phyloP scores from a whole-genome alignment of 53 echinoderm and acorn worm genomes.

The Actinopyga echinites region DNA sequence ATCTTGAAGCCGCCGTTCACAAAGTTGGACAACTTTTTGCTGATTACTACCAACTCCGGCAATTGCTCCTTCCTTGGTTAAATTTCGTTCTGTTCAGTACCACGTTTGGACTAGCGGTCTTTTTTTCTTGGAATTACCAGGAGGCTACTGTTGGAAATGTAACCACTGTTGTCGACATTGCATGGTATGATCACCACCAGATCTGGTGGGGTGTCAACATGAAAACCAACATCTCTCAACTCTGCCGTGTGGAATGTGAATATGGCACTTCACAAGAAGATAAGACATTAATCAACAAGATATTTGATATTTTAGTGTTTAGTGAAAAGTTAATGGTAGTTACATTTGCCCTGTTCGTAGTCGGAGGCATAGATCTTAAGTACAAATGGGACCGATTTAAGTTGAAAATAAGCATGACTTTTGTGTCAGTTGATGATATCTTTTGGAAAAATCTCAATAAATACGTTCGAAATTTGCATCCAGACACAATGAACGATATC shows the following conservation, averaged over 20 bases:
- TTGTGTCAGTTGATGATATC: too few species aligned
- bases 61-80: background rate
- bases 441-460: background rate
- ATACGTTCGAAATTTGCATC: background rate
- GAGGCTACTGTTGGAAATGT: background rate
- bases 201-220: too few species aligned
- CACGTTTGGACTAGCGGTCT: slow-evolving; percentile 1
- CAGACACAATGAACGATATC: background rate
- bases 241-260: background rate
- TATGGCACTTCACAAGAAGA: background rate
- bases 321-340: background rate
- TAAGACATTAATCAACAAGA: background rate
- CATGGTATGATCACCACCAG: background rate
- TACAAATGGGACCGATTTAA: background rate
- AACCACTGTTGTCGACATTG: too few species aligned
- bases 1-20: background rate
- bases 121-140: slow-evolving; percentile 13
- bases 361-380: background rate
- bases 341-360: background rate
- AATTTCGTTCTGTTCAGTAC: slow-evolving; percentile 15
- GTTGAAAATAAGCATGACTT: background rate
- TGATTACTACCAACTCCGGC: slow-evolving; percentile 18
- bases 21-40: background rate
- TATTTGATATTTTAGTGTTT: background rate
- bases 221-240: too few species aligned